Percentiles rank a stretch among this genome's conserved stretches.
Evolutionary conservation across 2,888 invertebrate species (phyloP).

Genomic region (Steromphala cineraria): DNA sequence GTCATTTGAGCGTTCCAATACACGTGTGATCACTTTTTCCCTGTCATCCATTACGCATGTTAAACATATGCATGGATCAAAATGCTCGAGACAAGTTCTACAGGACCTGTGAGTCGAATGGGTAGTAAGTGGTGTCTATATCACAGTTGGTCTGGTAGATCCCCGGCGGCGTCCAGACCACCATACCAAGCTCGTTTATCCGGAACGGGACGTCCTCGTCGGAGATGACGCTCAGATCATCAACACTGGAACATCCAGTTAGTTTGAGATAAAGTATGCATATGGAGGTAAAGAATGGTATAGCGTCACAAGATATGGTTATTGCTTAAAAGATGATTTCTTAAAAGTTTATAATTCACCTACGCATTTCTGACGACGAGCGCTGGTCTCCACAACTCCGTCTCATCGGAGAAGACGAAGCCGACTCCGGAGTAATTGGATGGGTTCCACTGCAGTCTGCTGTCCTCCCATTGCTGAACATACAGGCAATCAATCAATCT

Average conservation of each 20-base stretch:
- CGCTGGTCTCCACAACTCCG: constrained; percentile 21
- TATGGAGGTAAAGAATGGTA: too few species aligned
- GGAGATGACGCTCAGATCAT: constrained; percentile 31
- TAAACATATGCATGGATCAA: too few species aligned
- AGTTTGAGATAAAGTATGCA: too few species aligned
- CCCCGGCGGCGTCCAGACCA: constrained; percentile 42
- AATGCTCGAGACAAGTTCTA: too few species aligned
- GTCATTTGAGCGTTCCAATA: too few species aligned
- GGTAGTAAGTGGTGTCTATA: constrained; percentile 44
- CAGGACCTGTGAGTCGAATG: constrained; percentile 34
- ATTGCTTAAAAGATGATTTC: too few species aligned
- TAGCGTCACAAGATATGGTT: too few species aligned
- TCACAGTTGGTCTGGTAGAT: constrained; percentile 37
- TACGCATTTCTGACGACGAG: constrained; percentile 18
- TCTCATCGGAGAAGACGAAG: constrained; percentile 12
- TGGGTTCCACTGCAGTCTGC: background rate
- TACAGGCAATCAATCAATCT: background rate
- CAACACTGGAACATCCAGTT: constrained; percentile 18
- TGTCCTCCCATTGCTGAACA: constrained; percentile 13
- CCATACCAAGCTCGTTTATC: constrained; percentile 24
- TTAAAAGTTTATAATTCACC: background rate
- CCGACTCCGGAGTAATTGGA: background rate
- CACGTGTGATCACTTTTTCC: too few species aligned
- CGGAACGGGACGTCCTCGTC: constrained; percentile 36
- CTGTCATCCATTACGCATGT: too few species aligned